These are phyloP conservation scores for Sebastes alutus DNA, from an alignment of 2,797 vertebrate genomes.

Conservation along the genomic window DNA sequence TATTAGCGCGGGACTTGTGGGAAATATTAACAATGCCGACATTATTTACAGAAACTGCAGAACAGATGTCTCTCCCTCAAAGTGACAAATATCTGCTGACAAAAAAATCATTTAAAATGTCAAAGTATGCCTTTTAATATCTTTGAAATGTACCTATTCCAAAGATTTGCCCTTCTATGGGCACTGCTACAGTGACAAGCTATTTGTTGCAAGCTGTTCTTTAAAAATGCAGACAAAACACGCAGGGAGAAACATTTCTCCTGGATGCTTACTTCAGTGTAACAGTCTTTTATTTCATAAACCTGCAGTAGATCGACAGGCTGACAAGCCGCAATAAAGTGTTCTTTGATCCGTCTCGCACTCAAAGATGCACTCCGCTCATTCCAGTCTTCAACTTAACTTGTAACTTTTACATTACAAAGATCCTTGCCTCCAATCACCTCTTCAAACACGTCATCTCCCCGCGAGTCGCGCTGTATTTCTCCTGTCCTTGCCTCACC, in stretches of 20 bases:
- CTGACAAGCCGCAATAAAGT: conserved; percentile 66
- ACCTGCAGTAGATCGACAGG: conserved; percentile 67
- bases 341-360: conserved; percentile 66
- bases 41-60: conserved; percentile 22
- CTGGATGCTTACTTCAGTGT: conserved; percentile 52
- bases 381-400: conserved; percentile 61
- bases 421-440: conserved; percentile 67
- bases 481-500: conserved; percentile 32
- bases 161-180: conserved; percentile 48
- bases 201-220: conserved; percentile 55
- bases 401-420: conserved; percentile 72
- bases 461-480: conserved; percentile 33
- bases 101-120: conserved; percentile 52
- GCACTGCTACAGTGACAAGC: conserved; percentile 27
- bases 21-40: conserved; percentile 39
- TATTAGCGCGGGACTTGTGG: conserved; percentile 1
- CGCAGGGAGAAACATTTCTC: conserved; percentile 40
- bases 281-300: conserved; percentile 55
- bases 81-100: conserved; percentile 47
- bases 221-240: conserved; percentile 55
- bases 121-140: conserved; percentile 52
- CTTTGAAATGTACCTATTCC: conserved; percentile 45
- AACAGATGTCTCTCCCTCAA: conserved; percentile 3
- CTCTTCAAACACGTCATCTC: conserved; percentile 61
- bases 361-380: conserved; percentile 48